Conservation (phyloP, 2,797 vertebrate genomes). For the Threskiornis aethiopicus region DNA sequence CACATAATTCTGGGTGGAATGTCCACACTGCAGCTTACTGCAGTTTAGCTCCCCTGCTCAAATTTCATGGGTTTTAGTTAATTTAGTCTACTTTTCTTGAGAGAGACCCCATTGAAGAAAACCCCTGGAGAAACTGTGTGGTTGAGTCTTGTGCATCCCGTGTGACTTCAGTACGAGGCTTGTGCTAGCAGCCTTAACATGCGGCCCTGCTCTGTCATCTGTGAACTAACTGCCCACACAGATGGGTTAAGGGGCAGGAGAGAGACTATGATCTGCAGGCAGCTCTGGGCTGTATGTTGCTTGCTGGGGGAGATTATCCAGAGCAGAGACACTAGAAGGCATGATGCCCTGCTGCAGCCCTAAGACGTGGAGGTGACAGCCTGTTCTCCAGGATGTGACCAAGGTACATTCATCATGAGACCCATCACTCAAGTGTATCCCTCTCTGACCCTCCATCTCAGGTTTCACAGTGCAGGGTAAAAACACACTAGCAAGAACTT, state of each 20-base stretch:
- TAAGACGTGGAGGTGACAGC: neutral
- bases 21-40: neutral
- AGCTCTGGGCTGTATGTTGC: neutral
- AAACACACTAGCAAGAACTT: neutral
- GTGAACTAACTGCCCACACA: neutral
- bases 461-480: neutral
- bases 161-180: neutral
- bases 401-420: neutral
- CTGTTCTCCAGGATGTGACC: neutral
- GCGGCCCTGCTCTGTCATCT: neutral
- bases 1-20: neutral
- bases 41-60: neutral
- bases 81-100: neutral
- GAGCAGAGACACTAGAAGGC: neutral
- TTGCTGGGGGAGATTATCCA: neutral
- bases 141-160: accelerated
- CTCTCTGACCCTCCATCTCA: neutral
- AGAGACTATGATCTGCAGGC: accelerated
- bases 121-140: neutral
- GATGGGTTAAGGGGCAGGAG: neutral
- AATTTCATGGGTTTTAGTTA: neutral
- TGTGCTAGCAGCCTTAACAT: neutral
- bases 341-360: neutral
- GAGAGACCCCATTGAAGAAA: neutral
- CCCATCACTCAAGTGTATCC: too few relatives aligned